phyloP scores from a whole-genome alignment of 1,140 invertebrate genomes.

The Araneus ventricosus region DNA sequence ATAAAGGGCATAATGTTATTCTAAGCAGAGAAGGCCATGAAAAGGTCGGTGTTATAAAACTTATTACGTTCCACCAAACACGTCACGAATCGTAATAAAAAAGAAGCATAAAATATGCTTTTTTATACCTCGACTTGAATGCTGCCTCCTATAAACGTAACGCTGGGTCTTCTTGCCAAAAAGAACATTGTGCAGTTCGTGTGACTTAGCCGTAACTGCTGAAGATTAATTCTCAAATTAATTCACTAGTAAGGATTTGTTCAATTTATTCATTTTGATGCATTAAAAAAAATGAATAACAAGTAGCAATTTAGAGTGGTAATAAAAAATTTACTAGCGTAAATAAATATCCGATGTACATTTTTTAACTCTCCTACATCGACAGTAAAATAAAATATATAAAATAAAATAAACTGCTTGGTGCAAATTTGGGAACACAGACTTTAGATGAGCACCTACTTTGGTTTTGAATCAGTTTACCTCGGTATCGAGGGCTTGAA shows the following conservation, averaged over 20 bases:
- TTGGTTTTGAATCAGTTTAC: too few species aligned
- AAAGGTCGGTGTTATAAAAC: conserved; percentile 58
- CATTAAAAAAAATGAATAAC: too few species aligned
- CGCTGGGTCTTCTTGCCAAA: not conserved
- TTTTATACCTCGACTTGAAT: not conserved
- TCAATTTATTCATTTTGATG: not conserved
- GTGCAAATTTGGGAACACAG: too few species aligned
- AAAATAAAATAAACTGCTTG: too few species aligned
- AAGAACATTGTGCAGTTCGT: not conserved
- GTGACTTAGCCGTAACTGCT: not conserved
- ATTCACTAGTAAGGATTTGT: not conserved
- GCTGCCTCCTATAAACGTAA: too few species aligned
- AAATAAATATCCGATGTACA: too few species aligned
- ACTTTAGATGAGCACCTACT: too few species aligned
- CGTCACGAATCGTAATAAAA: conserved; percentile 66
- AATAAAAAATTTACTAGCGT: too few species aligned
- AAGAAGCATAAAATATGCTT: conserved; percentile 23
- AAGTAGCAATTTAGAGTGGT: too few species aligned
- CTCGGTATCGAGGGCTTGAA: too few species aligned
- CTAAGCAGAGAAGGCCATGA: conserved; percentile 18
- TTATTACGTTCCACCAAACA: conserved; percentile 54
- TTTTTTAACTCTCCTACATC: too few species aligned
- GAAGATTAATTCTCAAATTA: not conserved
- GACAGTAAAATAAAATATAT: too few species aligned
- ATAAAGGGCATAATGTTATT: conserved; percentile 73